Percentiles rank a stretch among this genome's conserved stretches.
Conservation (phyloP, 2,797 vertebrate genomes). For the Amazonetta brasiliensis region DNA sequence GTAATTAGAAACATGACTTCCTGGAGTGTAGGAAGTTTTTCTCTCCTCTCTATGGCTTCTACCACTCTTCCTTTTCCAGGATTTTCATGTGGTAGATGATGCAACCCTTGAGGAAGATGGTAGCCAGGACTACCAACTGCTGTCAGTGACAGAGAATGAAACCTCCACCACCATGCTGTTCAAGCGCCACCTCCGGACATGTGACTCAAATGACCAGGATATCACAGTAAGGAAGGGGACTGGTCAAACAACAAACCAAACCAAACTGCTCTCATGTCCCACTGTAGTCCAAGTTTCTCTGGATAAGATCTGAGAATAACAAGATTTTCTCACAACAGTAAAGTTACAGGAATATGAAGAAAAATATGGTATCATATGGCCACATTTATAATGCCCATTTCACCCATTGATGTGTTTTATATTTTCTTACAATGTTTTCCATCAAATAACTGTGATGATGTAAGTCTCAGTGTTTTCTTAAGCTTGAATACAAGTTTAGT, state of each 20-base stretch:
- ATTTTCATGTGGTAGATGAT: slow-evolving; percentile 75
- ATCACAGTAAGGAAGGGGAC: slow-evolving; percentile 78
- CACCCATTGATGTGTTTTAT: neutral
- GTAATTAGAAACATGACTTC: neutral
- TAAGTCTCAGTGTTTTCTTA: neutral
- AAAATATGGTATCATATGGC: neutral
- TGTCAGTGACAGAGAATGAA: slow-evolving; percentile 74
- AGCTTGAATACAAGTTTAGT: neutral
- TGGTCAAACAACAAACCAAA: neutral
- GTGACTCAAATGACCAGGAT: slow-evolving; percentile 79
- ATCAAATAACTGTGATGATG: neutral
- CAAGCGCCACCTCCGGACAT: slow-evolving; percentile 68
- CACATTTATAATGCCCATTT: neutral
- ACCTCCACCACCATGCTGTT: slow-evolving; percentile 82
- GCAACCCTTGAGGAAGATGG: slow-evolving; percentile 73
- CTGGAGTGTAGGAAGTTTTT: neutral
- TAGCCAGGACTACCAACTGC: slow-evolving; percentile 82
- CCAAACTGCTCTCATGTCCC: neutral
- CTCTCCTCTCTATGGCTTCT: neutral
- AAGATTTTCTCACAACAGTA: neutral
- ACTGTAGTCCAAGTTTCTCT: neutral
- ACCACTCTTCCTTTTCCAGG: slow-evolving; percentile 63
- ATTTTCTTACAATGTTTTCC: neutral
- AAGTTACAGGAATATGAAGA: neutral
- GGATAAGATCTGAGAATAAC: neutral